These are phyloP conservation scores for Prietella phreatophila DNA, from an alignment of 2,113 vertebrate genomes.

Conservation along the genomic window DNA sequence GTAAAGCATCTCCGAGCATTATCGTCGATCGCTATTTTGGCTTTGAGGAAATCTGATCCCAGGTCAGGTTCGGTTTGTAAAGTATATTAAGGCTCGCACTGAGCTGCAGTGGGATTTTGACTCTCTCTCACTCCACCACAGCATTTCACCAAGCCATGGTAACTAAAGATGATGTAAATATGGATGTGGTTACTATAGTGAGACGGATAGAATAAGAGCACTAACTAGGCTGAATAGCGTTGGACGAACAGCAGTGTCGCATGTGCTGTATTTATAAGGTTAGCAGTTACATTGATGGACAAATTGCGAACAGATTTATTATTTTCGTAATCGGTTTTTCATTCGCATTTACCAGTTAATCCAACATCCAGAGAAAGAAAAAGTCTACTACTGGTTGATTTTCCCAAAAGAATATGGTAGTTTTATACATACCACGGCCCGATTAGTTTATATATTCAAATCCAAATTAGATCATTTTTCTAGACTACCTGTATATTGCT, in stretches of 20 bases:
- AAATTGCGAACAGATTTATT: background rate
- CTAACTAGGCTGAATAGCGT: background rate
- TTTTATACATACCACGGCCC: background rate
- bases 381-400: background rate
- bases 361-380: background rate
- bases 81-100: background rate
- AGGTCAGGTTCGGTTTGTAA: background rate
- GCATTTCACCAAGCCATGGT: constrained; percentile 10
- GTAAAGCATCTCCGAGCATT: background rate
- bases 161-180: constrained; percentile 35
- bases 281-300: background rate
- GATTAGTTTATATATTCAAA: background rate
- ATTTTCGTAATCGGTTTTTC: background rate
- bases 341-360: background rate
- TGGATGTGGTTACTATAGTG: constrained; percentile 31
- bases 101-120: background rate
- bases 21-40: background rate
- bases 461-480: background rate
- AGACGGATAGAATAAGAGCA: background rate
- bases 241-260: background rate
- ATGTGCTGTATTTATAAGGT: background rate
- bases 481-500: background rate
- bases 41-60: constrained; percentile 10
- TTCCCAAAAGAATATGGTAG: background rate
- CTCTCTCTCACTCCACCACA: background rate